Base-by-base conservation (phyloP, 2,888 invertebrate species). In the Steinernema hermaphroditum region DNA sequence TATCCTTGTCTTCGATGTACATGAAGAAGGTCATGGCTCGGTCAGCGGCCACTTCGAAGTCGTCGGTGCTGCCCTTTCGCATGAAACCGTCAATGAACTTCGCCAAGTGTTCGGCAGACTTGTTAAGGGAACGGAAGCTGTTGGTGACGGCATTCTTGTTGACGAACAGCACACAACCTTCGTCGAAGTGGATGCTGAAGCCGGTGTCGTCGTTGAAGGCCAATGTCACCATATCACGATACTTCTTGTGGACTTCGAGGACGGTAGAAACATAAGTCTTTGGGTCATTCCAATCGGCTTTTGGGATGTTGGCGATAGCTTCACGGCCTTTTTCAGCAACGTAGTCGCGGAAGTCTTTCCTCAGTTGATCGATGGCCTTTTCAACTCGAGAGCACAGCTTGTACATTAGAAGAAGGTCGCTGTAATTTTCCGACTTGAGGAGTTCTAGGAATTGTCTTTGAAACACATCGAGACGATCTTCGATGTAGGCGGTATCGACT, bases 391-490 rank as follows among this genome's bases (percentile, higher is more conserved):
- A 93, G 50, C 96, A 95, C 73, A 98, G 89, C 74, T 92, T 91
- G 89, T 93, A 98, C 96, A 98, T 96, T 57, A 96, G 91, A 0
- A 94, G 94, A 27, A 98, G 89, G 89, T 98, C 97, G 16, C 29
- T 27, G 32, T 16, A 16, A 1, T 16, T 2, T 6, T 62, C 62
- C 16, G 2, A 6, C 32, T 32, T 34, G 9, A 62, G 62, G 12
- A 62, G 29, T 8, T 32, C 16, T 27, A 12, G 16, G 16, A 32
- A 62, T 14, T 32, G 32, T 8, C 29, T n/a, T 16, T 32, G 16
- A 16, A 62, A 62, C 29, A 32, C 9, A 19, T 62, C 62, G 14
- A 62, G 1, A 16, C 19, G 32, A 1, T 62, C 19, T 27, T 29
- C 32, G 32, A 62, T 32, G 29, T 6, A 62, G 32, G 62, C 62